Conservation (phyloP, 2,797 vertebrate species). For the Aratinga solstitialis region DNA sequence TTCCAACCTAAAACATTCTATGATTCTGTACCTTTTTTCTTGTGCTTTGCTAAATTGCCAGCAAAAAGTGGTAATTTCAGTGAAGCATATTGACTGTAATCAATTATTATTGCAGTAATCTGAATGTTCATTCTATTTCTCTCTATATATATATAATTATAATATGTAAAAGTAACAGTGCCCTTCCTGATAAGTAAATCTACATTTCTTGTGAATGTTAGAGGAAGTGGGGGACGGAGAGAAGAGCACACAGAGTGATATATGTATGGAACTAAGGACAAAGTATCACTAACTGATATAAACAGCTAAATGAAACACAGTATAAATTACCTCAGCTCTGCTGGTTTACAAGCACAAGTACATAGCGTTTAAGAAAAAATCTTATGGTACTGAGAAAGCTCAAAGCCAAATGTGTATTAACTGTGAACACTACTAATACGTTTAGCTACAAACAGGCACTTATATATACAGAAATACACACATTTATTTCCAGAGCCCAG, state of each 20-base stretch:
- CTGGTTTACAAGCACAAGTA: not conserved
- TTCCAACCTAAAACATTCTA: not conserved
- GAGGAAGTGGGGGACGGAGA: rapidly evolving
- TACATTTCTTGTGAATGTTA: not conserved
- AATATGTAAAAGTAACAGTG: not conserved
- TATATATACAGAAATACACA: not conserved
- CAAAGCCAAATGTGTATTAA: not conserved
- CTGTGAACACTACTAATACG: not conserved
- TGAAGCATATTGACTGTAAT: not conserved
- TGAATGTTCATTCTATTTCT: not conserved
- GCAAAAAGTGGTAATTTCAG: not conserved
- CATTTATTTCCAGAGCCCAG: not conserved
- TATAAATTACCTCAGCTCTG: not conserved
- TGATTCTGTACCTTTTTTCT: not conserved
- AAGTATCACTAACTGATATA: not conserved
- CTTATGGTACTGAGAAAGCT: not conserved
- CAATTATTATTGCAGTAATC: not conserved
- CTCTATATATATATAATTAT: rapidly evolving
- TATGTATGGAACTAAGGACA: not conserved
- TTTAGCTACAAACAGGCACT: not conserved
- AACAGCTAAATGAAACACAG: not conserved
- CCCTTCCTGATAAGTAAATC: not conserved
- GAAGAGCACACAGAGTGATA: not conserved
- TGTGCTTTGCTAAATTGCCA: not conserved
- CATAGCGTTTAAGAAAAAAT: not conserved